Conservation (phyloP, 2,888 invertebrate species). For the Loripinus fragilis region DNA sequence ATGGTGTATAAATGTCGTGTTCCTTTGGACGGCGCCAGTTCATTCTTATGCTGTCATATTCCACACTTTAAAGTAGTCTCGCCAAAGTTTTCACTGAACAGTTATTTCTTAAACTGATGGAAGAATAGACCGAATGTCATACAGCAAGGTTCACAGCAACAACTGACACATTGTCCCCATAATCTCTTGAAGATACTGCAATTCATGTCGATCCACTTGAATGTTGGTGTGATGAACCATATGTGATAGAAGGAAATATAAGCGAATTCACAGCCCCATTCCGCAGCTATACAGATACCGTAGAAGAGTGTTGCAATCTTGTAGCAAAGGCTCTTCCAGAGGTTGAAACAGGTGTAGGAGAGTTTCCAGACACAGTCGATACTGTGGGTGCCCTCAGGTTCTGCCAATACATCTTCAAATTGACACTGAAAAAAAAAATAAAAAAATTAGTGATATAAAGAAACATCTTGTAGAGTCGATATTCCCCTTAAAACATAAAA, state of each 20-base stretch:
- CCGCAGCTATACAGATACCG: slow-evolving; percentile 87
- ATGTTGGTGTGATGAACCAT: slow-evolving; percentile 89
- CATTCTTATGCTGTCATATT: no score
- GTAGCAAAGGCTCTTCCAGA: slow-evolving; percentile 89
- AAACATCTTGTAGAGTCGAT: no score
- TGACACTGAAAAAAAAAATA: slow-evolving; percentile 59
- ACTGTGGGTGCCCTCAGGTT: slow-evolving; percentile 71
- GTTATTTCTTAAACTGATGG: slow-evolving; percentile 59
- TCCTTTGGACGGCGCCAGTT: no score
- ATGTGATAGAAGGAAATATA: slow-evolving; percentile 87
- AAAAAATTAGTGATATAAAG: not conserved
- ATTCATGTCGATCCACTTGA: slow-evolving; percentile 88
- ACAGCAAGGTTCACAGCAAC: slow-evolving; percentile 70
- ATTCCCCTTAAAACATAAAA: no score
- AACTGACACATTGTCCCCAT: slow-evolving; percentile 85
- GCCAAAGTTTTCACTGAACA: no score
- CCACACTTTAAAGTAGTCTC: no score
- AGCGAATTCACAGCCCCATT: slow-evolving; percentile 83
- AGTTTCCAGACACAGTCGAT: slow-evolving; percentile 90
- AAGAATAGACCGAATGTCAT: slow-evolving; percentile 69
- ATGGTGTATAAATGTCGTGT: no score
- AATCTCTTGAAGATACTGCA: slow-evolving; percentile 60
- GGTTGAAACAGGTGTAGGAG: slow-evolving; percentile 86
- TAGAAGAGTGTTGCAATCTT: slow-evolving; percentile 87
- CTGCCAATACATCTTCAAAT: slow-evolving; percentile 74